phyloP scores from a whole-genome alignment of 1,140 invertebrate species.

The Paralvinella palmiformis region DNA sequence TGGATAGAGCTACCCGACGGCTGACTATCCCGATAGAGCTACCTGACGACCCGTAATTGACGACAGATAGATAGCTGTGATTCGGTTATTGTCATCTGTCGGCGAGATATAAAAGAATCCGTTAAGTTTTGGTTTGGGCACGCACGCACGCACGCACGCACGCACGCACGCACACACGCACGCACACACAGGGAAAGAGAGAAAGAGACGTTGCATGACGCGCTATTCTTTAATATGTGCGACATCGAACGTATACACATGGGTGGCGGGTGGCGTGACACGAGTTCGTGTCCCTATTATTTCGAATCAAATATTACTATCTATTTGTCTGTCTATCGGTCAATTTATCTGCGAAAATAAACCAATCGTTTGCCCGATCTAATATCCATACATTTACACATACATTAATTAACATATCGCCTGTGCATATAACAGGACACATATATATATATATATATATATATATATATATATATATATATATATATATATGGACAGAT shows the following conservation, averaged over 20 bases:
- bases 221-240: too few species aligned
- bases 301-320: too few species aligned
- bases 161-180: constrained; percentile 6
- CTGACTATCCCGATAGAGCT: not conserved
- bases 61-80: not conserved
- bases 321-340: too few species aligned
- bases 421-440: too few species aligned
- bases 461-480: constrained; percentile 1
- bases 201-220: not conserved
- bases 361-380: not conserved
- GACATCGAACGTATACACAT: too few species aligned
- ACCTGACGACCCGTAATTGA: not conserved
- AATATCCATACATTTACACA: not conserved
- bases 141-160: not conserved
- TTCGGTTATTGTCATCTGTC: not conserved
- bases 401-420: too few species aligned
- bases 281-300: too few species aligned
- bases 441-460: not conserved
- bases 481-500: too few species aligned
- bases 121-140: not conserved
- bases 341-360: too few species aligned
- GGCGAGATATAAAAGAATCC: not conserved
- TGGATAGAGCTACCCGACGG: not conserved
- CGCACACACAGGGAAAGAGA: not conserved
- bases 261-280: too few species aligned